Conservation (phyloP, 1,140 invertebrate species). For the Neodiprion fabricii region DNA sequence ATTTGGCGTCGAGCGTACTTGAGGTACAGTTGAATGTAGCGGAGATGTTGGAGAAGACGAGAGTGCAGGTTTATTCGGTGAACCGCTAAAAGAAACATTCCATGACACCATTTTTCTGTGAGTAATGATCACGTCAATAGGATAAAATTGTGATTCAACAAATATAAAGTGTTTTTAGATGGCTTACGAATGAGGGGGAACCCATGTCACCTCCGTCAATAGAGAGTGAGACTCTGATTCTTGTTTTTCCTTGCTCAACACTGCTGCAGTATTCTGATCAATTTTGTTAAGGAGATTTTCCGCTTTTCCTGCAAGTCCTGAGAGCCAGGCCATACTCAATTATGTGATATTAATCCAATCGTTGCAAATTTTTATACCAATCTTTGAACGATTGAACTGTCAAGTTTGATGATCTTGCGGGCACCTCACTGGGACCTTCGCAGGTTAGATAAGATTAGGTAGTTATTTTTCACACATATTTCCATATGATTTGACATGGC, state of each 20-base stretch:
- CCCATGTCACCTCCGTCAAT: conserved; percentile 50
- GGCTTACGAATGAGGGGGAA: conserved; percentile 38
- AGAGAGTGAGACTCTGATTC: conserved; percentile 31
- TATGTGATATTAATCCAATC: too few relatives aligned
- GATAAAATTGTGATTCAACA: too few relatives aligned
- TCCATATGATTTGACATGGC: too few relatives aligned
- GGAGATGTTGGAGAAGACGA: background rate
- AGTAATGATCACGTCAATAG: background rate
- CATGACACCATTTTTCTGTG: background rate
- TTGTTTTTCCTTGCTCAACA: conserved; percentile 63
- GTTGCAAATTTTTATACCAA: too few relatives aligned
- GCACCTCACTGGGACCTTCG: too few relatives aligned
- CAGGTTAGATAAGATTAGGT: too few relatives aligned
- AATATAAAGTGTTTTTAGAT: too few relatives aligned
- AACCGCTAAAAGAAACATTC: background rate
- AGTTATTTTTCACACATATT: too few relatives aligned
- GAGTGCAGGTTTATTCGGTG: background rate
- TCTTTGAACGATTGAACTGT: too few relatives aligned
- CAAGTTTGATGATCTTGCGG: too few relatives aligned
- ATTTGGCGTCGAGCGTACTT: background rate
- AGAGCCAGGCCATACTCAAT: conserved; percentile 80
- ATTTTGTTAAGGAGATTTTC: conserved; percentile 86
- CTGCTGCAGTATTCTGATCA: conserved; percentile 83
- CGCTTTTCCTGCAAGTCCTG: conserved; percentile 81
- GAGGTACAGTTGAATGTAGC: background rate